Base-by-base conservation (phyloP, 2,888 invertebrate genomes). In the Ametastegia equiseti region DNA sequence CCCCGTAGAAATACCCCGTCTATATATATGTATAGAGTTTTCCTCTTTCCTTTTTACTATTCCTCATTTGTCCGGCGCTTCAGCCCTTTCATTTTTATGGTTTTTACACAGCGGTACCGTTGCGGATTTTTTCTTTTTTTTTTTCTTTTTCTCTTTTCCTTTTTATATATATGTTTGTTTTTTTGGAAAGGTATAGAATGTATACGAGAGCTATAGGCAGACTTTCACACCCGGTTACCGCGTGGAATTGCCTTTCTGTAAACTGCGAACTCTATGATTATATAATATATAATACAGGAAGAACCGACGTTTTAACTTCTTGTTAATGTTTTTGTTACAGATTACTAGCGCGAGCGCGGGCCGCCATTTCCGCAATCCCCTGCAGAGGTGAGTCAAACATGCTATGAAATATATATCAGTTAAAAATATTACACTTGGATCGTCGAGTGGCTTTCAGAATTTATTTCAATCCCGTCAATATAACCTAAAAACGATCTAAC, bases 331-430 rank as follows among this genome's bases (percentile, higher is more conserved):
- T 82, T 81, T 83, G 83, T 89, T 88, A 33, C 87, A 90, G 90
- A 89, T 90, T 88, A 88, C 84, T 81, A 82, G 84, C 83, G 84
- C 81, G 84, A 86, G 85, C 87, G 85, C 84, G 85, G 87, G 88
- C 84, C 86, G 88, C 84, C 83, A 67, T 60, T 84, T 85, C 83
- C 83, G 77, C 81, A 81, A 83, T 81, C 83, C 82, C 84, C 85
- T 83, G 85, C 87, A 83, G 84, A 86, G 88, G 89, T 88, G 86
- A 89, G 89, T 86, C 54, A 23, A 71, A 75, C 27, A 75, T 33
- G 27, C 27, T 54, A 75, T 75, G 73, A 75, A 50, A 75, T 75
- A 39, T 54, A 80, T 57, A 54, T 23, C n/a, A 30, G 13, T n/a
- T 50, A 45, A 1, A 36, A 33, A 6, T 65, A 30, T 71, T 13